Conservation (phyloP, 2,888 invertebrate species). For the Alentia gelatinosa region DNA sequence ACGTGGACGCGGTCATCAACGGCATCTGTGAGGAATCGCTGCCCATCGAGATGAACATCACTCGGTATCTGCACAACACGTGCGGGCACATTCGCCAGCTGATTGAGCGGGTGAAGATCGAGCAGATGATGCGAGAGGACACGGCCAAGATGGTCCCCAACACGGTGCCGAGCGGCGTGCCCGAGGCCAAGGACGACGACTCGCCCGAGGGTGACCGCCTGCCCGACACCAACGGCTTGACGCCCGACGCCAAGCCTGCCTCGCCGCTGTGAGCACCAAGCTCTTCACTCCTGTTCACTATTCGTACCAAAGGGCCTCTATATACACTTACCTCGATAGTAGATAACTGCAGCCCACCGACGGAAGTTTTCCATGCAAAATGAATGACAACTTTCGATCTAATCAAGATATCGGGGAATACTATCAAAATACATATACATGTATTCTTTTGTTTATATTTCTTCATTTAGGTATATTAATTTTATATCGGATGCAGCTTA, state of each 20-base stretch:
- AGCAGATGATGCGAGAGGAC: constrained; percentile 58
- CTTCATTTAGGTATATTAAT: no score
- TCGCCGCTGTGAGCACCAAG: neutral
- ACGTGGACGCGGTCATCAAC: constrained; percentile 86
- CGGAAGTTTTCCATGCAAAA: no score
- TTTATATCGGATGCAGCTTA: no score
- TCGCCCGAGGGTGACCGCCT: neutral
- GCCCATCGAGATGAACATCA: constrained; percentile 86
- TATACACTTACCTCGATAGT: no score
- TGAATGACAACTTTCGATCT: no score
- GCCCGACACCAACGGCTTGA: neutral
- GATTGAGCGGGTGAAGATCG: constrained; percentile 64
- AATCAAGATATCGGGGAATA: no score
- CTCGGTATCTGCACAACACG: constrained; percentile 84
- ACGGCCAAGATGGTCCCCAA: constrained; percentile 57
- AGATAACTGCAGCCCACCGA: no score
- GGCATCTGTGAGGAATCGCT: constrained; percentile 86
- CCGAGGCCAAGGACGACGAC: neutral
- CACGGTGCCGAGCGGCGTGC: neutral
- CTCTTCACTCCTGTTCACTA: no score
- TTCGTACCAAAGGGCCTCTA: no score
- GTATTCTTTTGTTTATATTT: no score
- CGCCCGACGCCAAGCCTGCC: neutral
- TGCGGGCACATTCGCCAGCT: constrained; percentile 77
- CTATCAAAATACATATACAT: no score